Evolutionary conservation across 2,113 vertebrate genomes (phyloP).

Genomic region (Cacatua alba): DNA sequence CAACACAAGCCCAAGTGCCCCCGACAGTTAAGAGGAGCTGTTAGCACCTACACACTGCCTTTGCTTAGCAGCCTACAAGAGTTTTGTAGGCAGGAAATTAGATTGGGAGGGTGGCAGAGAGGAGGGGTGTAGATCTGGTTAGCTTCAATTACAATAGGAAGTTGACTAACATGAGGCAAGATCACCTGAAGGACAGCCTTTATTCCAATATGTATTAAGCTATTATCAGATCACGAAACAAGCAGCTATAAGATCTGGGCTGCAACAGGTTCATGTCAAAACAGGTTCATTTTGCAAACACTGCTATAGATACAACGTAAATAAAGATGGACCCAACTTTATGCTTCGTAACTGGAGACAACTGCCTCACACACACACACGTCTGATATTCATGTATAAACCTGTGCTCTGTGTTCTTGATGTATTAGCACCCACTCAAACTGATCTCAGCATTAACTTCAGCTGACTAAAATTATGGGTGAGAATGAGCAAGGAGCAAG

Average conservation of each 20-base stretch:
- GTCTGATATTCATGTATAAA: fast-evolving
- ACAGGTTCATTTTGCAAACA: neutral
- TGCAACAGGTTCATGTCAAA: neutral
- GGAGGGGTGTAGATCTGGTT: neutral
- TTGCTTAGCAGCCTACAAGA: neutral
- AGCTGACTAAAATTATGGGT: neutral
- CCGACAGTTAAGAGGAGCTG: neutral
- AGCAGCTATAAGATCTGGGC: neutral
- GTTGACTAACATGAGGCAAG: neutral
- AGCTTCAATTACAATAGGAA: neutral
- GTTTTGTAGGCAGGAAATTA: neutral
- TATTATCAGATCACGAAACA: neutral
- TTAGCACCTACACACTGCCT: fast-evolving
- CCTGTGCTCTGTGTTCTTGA: fast-evolving
- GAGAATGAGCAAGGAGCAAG: neutral
- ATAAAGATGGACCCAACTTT: neutral
- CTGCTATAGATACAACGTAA: neutral
- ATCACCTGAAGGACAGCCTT: neutral
- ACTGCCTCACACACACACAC: neutral
- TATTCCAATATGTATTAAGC: neutral
- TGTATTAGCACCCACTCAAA: neutral
- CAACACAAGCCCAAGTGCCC: neutral
- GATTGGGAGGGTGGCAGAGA: neutral
- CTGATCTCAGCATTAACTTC: neutral
- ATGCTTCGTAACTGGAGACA: neutral